These are phyloP conservation scores for Sphaerodactylus townsendi DNA, from an alignment of 2,113 vertebrate species.

Conservation along the genomic window DNA sequence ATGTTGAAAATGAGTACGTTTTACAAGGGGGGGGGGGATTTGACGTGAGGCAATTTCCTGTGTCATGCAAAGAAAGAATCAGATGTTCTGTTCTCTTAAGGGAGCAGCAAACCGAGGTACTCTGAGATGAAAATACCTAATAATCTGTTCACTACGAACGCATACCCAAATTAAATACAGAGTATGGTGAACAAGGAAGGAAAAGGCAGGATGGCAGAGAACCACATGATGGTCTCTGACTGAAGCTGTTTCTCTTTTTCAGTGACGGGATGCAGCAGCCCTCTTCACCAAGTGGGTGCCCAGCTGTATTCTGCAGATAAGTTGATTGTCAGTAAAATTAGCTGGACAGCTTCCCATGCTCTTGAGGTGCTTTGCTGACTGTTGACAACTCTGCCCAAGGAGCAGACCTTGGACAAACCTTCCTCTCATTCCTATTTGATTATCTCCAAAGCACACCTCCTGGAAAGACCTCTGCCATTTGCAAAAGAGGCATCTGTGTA, in stretches of 20 bases:
- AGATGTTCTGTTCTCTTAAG: too few species aligned
- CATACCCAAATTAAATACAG: too few species aligned
- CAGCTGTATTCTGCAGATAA: neutral
- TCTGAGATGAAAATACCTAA: too few species aligned
- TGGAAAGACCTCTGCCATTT: neutral
- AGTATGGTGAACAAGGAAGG: too few species aligned
- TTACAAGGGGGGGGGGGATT: too few species aligned
- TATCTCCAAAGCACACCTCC: neutral
- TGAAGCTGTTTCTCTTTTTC: neutral
- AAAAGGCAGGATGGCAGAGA: too few species aligned
- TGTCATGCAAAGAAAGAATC: neutral
- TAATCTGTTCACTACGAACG: too few species aligned
- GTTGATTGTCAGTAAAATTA: neutral
- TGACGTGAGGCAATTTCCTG: too few species aligned
- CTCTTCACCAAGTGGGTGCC: neutral
- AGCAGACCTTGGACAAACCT: neutral
- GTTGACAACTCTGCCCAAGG: neutral
- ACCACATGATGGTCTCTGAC: neutral
- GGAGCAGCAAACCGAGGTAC: too few species aligned
- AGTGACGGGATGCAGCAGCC: neutral
- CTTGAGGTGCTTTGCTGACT: neutral
- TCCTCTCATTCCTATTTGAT: neutral
- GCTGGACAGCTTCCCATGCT: neutral
- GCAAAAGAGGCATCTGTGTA: conserved; percentile 6
- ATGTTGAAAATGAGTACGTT: too few species aligned